Base-by-base conservation (phyloP, 1,140 invertebrate species). In the Zaprionus camerounensis region DNA sequence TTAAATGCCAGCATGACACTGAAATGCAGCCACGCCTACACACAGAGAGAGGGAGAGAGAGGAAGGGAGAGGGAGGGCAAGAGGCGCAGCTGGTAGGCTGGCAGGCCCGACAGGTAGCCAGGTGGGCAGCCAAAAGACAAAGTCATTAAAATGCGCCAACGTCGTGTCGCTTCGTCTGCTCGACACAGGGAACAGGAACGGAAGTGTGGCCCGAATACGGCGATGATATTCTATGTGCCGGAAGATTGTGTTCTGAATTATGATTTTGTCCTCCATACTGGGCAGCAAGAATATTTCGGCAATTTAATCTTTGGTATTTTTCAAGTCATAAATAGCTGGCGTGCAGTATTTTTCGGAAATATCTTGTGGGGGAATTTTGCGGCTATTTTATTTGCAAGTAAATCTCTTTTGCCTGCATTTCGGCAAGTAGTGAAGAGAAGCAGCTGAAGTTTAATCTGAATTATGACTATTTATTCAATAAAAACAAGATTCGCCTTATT, bases 1-100 rank as follows among this genome's bases (percentile, higher is more conserved):
- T 90, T 90, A 90, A 90, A 90, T 82, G 85, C 85, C 81, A 90
- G 85, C 85, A 76, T 90, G 85, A 90, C 85, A 85, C 81, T 90
- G 85, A 90, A 90, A 82, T 82, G 81, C 85, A 77, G 73, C 76
- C 58, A 76, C 74, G 62, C 69, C 69, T 38, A 66, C 53, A 68
- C 66, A 49, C 26, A 62, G 1, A 13, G 15, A 20, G 4, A 41
- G 57, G 0, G 9, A 12, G n/a, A 51, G 17, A 13, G 11, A 22
- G 46, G 11, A 7, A 2, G 17, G 2, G 15, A 4, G 46, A 20
- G 31, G 31, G 2, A 34, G 3, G 9, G 9, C 3, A 9, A 9
- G 17, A 24, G 57, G 56, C 57, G 9, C 34, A 56, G 20, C 7
- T 34, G 20, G n/a, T 46, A 46, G n/a, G n/a, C 41, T n/a, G n/a